Base-by-base conservation (phyloP, 2,113 vertebrate species). In the Mus pahari region DNA sequence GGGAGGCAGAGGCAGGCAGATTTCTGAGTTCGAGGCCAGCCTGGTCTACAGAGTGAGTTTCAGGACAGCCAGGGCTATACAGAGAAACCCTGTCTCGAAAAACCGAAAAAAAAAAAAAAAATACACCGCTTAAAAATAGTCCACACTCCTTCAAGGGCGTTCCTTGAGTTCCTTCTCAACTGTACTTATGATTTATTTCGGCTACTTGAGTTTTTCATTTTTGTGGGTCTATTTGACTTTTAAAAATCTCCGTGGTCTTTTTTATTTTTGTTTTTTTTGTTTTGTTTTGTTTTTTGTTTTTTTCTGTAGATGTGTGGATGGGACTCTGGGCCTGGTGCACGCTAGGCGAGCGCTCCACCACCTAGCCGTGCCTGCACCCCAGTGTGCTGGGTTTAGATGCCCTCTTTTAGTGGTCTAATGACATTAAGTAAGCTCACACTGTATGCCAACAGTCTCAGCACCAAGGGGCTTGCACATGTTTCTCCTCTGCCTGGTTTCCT, bases 341-440 rank as follows among this genome's bases (percentile, higher is more conserved):
- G 10, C 19, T 50, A n/a, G 64, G 45, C 45, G 16, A 86, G 17
- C 7, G 11, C 20, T 11, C 6, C n/a, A 53, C 33, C 62, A 71
- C 48, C 5, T 48, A 68, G 42, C 31, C 11, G 5, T 7, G 22
- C 45, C 62, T n/a, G 84, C 50, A 45, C 36, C 19, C 26, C 17
- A 74, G 22, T 79, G 33, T 62, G 36, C 39, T 77, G 26, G 39
- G 77, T 78, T 82, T 58, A 87, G 86, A 77, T 71, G 36, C 5
- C 62, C 31, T 20, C 19, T 92, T 66, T 50, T 33, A 60, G 73
- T 90, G 82, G 86, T 77, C 88, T 89, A 91, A 86, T 42, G 75
- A 78, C 45, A 60, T 50, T 28, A 91, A 89, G 55, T 45, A 81
- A 42, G 75, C 28, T 50, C 90, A 66, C 75, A 48, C 39, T 58